Conservation (phyloP, 2,113 vertebrate species). For the Alethe castanea region DNA sequence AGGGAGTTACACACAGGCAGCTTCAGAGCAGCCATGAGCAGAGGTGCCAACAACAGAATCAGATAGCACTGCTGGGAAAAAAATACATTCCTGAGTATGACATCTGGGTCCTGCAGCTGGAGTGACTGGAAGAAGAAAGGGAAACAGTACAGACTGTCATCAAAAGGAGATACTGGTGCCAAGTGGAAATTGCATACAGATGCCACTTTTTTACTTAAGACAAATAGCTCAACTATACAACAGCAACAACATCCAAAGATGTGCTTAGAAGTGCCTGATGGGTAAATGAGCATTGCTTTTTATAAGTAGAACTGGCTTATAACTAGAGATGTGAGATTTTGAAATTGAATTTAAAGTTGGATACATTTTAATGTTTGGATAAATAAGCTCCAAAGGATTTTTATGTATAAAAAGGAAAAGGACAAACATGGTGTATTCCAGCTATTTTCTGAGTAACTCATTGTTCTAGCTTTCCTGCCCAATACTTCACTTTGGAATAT, state of each 20-base stretch:
- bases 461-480: not conserved
- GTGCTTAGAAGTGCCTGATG: slow-evolving; percentile 70
- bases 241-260: slow-evolving; percentile 58
- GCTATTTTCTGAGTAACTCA: slow-evolving; percentile 10
- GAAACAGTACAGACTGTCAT: slow-evolving; percentile 75
- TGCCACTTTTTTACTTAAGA: slow-evolving; percentile 71
- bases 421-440: not conserved
- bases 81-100: slow-evolving; percentile 65
- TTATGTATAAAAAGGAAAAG: not conserved
- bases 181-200: slow-evolving; percentile 78
- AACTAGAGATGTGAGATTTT: slow-evolving; percentile 9
- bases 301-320: not conserved
- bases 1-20: slow-evolving; percentile 6
- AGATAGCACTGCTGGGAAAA: slow-evolving; percentile 57
- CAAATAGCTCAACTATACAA: slow-evolving; percentile 70
- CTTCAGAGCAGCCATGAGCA: slow-evolving; percentile 56
- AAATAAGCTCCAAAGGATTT: not conserved
- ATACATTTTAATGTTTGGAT: not conserved
- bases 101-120: slow-evolving; percentile 80
- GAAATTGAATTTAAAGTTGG: not conserved
- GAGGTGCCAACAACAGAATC: slow-evolving; percentile 58
- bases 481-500: not conserved
- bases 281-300: slow-evolving; percentile 43
- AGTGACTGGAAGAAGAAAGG: slow-evolving; percentile 67
- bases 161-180: slow-evolving; percentile 74